Conservation (phyloP, 1,140 invertebrate genomes). For the Spodoptera litura region DNA sequence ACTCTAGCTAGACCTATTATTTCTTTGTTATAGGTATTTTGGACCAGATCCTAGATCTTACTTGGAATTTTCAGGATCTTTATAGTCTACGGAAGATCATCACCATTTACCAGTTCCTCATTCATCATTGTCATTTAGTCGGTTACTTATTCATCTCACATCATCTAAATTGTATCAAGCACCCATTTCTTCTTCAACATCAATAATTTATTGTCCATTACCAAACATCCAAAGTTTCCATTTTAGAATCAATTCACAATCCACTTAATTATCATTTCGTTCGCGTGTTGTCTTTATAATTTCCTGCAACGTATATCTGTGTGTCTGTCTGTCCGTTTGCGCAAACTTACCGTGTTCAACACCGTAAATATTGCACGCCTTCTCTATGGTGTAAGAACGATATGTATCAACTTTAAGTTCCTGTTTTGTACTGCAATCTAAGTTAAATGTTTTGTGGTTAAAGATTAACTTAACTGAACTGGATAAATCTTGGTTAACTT, state of each 20-base stretch:
- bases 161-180: not conserved
- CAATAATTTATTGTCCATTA: slow-evolving; percentile 8
- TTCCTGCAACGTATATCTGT: slow-evolving; percentile 14
- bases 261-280: slow-evolving; percentile 23
- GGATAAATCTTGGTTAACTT: not conserved
- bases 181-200: not conserved
- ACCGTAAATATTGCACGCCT: slow-evolving; percentile 35
- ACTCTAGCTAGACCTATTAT: no score
- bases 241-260: slow-evolving; percentile 9
- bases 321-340: slow-evolving; percentile 11
- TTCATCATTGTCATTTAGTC: no score
- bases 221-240: slow-evolving; percentile 7
- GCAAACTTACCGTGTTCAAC: slow-evolving; percentile 26
- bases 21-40: no score
- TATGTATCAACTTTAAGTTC: slow-evolving; percentile 26
- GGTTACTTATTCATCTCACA: no score
- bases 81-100: no score
- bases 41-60: no score
- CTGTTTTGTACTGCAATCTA: slow-evolving; percentile 3
- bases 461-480: not conserved
- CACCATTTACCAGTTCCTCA: no score
- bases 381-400: slow-evolving; percentile 29
- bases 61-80: no score
- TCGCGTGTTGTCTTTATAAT: slow-evolving; percentile 29
- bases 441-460: slow-evolving; percentile 17